A percentile compares a stretch with the other conserved stretches of the same genome.
Conservation (phyloP, 2,113 vertebrate genomes). For the Plecotus auritus region DNA sequence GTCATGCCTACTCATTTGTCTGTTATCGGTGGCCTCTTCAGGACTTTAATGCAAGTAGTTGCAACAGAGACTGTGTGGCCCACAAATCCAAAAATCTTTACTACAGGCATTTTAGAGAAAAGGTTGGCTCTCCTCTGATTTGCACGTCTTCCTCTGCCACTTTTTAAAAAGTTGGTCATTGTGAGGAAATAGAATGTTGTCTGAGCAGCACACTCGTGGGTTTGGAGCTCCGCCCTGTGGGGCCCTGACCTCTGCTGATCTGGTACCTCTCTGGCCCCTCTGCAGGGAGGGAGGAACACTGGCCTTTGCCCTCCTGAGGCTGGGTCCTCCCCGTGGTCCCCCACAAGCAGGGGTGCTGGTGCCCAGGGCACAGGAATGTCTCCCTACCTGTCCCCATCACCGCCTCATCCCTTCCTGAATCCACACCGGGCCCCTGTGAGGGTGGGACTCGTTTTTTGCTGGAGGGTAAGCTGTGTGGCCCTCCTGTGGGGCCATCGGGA, state of each 20-base stretch:
- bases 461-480: background rate
- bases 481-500: background rate
- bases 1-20: background rate
- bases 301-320: background rate
- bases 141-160: background rate
- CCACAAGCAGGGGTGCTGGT: too few species aligned
- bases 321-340: background rate
- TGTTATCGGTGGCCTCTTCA: background rate
- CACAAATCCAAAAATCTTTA: background rate
- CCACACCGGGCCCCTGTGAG: background rate
- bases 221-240: background rate
- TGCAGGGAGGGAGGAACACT: background rate
- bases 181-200: background rate
- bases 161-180: background rate
- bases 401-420: background rate
- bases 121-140: background rate
- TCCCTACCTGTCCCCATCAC: background rate
- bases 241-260: background rate
- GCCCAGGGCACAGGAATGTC: background rate
- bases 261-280: background rate
- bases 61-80: background rate
- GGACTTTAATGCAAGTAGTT: background rate
- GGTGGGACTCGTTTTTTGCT: background rate
- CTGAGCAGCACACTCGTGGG: background rate
- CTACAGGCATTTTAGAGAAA: background rate